A percentile compares a stretch with the other conserved stretches of the same genome.
These are phyloP conservation scores for Rhorus exstirpatorius DNA, from an alignment of 2,888 invertebrate species.

Conservation along the genomic window DNA sequence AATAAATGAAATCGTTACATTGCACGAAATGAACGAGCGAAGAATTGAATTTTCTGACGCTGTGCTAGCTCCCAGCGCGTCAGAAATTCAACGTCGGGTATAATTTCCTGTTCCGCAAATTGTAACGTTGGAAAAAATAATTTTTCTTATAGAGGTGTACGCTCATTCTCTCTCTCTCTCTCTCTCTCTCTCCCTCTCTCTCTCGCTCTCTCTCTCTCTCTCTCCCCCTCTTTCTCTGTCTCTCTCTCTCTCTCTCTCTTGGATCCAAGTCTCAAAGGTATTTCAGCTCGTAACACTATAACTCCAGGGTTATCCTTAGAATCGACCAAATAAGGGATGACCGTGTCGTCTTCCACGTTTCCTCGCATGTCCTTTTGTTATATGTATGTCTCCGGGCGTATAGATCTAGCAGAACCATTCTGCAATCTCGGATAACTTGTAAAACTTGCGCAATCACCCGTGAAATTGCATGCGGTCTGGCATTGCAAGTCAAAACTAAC, in stretches of 20 bases:
- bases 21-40: constrained; percentile 18
- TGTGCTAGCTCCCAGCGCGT: constrained; percentile 1
- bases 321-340: constrained; percentile 25
- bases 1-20: constrained; percentile 22
- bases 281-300: constrained; percentile 42
- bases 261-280: no score
- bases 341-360: constrained; percentile 7
- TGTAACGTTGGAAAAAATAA: constrained; percentile 5
- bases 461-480: constrained; percentile 76
- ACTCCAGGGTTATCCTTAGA: constrained; percentile 37
- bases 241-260: background rate
- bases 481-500: constrained; percentile 46
- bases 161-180: background rate
- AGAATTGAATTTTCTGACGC: constrained; percentile 39
- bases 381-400: background rate
- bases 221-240: background rate
- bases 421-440: constrained; percentile 77
- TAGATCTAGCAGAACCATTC: constrained; percentile 37
- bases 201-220: no score
- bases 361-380: constrained; percentile 2
- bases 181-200: background rate
- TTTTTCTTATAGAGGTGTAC: background rate
- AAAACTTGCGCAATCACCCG: constrained; percentile 80
- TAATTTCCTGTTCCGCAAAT: constrained; percentile 21
- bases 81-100: constrained; percentile 24